These are phyloP conservation scores for Vireo altiloquus DNA, from an alignment of 2,113 vertebrate species.

Conservation along the genomic window DNA sequence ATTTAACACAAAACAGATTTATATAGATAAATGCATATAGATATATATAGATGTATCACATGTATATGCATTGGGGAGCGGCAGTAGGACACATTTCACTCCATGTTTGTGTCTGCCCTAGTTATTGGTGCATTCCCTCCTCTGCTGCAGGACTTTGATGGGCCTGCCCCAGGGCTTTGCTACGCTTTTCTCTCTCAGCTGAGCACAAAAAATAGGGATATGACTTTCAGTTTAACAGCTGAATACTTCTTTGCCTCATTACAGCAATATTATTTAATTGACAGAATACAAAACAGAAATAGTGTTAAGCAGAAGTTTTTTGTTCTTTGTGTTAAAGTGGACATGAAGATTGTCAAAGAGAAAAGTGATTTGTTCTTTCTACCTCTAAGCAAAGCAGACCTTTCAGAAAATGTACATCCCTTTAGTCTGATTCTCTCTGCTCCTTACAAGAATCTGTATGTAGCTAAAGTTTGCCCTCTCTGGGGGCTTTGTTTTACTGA, in stretches of 20 bases:
- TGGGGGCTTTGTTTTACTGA: not conserved
- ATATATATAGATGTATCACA: not conserved
- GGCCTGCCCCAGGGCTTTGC: not conserved
- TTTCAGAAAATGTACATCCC: not conserved
- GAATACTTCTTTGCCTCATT: not conserved
- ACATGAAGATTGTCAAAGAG: not conserved
- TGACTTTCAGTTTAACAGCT: not conserved
- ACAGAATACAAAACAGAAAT: not conserved
- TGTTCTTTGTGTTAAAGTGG: not conserved
- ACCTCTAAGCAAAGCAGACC: not conserved
- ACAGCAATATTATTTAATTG: not conserved
- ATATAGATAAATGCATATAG: not conserved
- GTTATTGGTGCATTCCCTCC: not conserved
- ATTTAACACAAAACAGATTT: not conserved
- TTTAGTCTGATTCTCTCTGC: not conserved
- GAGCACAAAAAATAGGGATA: not conserved
- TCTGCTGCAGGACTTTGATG: not conserved
- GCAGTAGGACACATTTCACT: not conserved
- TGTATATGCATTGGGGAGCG: not conserved
- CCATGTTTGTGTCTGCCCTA: not conserved
- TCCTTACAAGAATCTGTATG: not conserved
- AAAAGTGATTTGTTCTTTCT: not conserved
- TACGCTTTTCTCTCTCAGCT: not conserved
- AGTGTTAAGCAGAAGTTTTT: not conserved
- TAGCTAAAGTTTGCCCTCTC: constrained; percentile 9